Conservation (phyloP, 2,113 vertebrate genomes). For the Tupaia chinensis region DNA sequence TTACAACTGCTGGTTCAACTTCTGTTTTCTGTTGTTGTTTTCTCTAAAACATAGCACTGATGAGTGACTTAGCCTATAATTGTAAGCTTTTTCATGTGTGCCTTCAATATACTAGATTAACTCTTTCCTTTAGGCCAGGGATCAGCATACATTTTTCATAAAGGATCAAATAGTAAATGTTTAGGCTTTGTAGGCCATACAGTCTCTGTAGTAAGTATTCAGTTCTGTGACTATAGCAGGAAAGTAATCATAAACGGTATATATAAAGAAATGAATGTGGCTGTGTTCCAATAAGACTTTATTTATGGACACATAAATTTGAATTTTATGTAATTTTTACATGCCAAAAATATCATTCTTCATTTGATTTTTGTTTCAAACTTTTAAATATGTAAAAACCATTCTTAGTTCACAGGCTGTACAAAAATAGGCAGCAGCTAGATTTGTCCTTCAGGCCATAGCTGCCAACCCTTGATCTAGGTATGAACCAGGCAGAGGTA, state of each 20-base stretch:
- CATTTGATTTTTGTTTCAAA: slow-evolving; percentile 44
- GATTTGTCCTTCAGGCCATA: neutral
- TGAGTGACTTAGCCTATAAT: neutral
- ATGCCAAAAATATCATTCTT: slow-evolving; percentile 63
- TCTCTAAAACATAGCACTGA: neutral
- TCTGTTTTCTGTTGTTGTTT: neutral
- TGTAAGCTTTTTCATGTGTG: neutral
- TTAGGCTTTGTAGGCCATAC: slow-evolving; percentile 1
- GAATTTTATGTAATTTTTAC: slow-evolving; percentile 67
- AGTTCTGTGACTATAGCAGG: neutral
- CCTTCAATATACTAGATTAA: neutral
- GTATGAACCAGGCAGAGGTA: neutral
- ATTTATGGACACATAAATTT: slow-evolving; percentile 65
- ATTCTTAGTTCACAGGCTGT: slow-evolving; percentile 29
- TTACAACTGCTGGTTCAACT: slow-evolving; percentile 28
- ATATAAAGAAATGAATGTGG: slow-evolving; percentile 42
- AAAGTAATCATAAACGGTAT: neutral
- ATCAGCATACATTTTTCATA: neutral
- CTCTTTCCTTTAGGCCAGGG: neutral
- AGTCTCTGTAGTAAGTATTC: neutral
- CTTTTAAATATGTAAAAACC: slow-evolving; percentile 58
- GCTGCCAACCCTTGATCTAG: neutral
- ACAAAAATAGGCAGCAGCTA: neutral
- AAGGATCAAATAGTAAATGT: slow-evolving; percentile 21
- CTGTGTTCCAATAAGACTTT: slow-evolving; percentile 54